phyloP scores from a whole-genome alignment of 2,888 invertebrate species.

The Leucozona laternaria region DNA sequence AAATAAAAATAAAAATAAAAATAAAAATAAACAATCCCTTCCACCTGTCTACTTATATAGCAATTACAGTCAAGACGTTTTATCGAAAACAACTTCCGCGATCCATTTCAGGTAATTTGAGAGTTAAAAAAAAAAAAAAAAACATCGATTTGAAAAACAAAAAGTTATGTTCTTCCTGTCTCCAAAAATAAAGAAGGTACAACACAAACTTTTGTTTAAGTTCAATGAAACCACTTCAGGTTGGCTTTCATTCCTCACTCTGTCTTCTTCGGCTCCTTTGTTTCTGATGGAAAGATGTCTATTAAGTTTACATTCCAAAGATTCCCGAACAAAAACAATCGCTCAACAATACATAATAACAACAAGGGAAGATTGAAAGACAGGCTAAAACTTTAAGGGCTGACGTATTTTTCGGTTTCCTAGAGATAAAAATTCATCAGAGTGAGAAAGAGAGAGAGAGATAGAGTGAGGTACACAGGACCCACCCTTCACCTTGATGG shows the following conservation, averaged over 20 bases:
- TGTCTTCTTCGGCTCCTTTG: conserved; percentile 20
- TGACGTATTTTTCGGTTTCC: conserved; percentile 56
- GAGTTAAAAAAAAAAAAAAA: background rate
- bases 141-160: conserved; percentile 13
- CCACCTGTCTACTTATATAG: conserved; percentile 69
- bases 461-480: background rate
- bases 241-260: background rate
- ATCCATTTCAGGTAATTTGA: conserved; percentile 43
- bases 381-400: conserved; percentile 44
- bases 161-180: conserved; percentile 50
- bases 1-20: too few species aligned
- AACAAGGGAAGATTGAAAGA: conserved; percentile 33
- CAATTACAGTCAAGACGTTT: conserved; percentile 71
- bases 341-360: conserved; percentile 34
- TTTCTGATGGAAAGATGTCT: conserved; percentile 56
- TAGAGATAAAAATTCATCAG: background rate
- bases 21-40: conserved; percentile 39
- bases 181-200: conserved; percentile 1
- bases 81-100: conserved; percentile 62
- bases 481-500: conserved; percentile 61
- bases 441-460: background rate
- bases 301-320: conserved; percentile 69
- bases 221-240: conserved; percentile 66
- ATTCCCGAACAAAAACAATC: conserved; percentile 60
- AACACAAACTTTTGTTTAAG: conserved; percentile 45